Base-by-base conservation (phyloP, 2,888 invertebrate genomes). In the Zhuqinia jingwanae region DNA sequence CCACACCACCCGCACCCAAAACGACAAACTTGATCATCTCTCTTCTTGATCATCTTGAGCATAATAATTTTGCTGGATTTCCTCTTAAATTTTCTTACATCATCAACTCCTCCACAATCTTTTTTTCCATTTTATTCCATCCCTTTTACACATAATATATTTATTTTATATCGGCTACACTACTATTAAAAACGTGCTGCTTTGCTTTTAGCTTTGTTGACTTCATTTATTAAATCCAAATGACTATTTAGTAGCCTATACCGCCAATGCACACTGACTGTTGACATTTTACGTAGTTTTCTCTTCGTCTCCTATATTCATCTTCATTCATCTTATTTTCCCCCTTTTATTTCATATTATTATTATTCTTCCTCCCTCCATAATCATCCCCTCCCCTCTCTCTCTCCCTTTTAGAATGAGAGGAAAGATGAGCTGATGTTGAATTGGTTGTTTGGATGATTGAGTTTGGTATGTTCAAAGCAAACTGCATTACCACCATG, bases 371-470 rank as follows among this genome's bases (percentile, higher is more conserved):
- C 56, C 56, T 36, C 22, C 30, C 22, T 25, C 50, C 30, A 2
- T 70, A 36, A 36, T 36, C 36, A 36, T 36, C 36, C 36, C 36
- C 36, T 36, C 8, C 45, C n/a, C 22, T 10, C 70, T 13, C 27
- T 56, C 27, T 36, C 53, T 10, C 13, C 27, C 17, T n/a, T 6
- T 15, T n/a, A n/a, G n/a, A n/a, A n/a, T n/a, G n/a, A n/a, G n/a
- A 22, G 20, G 45, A 42, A 10, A 13, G 10, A 1, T 15, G 25
- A 53, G 50, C 13, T 53, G 60, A 5, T 78, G 58, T 42, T 79
- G 53, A 42, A 60, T 79, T 75, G 82, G 58, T 73, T 75, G 82
- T 73, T 47, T 73, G 63, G 82, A 75, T 82, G 82, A 82, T 82
- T 82, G 82, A 82, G 63, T 75, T 65, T 70, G 42, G 36, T 20